Percentiles rank a stretch among this genome's conserved stretches.
Conservation (phyloP, 2,888 invertebrate species). For the Acleris sparsana region DNA sequence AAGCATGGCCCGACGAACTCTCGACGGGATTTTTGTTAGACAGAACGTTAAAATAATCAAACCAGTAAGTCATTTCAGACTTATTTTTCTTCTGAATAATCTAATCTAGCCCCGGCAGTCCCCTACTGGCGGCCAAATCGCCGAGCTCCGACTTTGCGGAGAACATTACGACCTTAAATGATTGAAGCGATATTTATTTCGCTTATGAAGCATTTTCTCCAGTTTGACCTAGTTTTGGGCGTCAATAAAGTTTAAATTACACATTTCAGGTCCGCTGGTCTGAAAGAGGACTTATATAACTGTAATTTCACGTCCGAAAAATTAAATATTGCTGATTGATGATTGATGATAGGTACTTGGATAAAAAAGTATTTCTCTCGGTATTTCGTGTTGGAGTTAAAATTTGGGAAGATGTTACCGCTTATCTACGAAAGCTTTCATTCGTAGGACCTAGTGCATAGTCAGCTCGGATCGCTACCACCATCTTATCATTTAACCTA, state of each 20-base stretch:
- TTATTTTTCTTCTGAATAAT: neutral
- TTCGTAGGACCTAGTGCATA: no score
- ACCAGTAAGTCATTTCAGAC: no score
- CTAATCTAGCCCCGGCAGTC: neutral
- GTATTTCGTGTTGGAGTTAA: no score
- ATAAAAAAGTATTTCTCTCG: no score
- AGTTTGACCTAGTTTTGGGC: slow-evolving; percentile 27
- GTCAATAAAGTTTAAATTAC: slow-evolving; percentile 33
- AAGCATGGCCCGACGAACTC: no score
- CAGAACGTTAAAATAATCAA: no score
- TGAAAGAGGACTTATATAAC: slow-evolving; percentile 9
- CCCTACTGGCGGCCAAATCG: slow-evolving; percentile 12
- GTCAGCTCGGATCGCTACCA: no score
- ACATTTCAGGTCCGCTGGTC: slow-evolving; percentile 17
- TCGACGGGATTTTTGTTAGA: no score
- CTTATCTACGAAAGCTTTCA: no score
- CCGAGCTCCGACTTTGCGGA: slow-evolving; percentile 3
- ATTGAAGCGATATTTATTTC: slow-evolving; percentile 36
- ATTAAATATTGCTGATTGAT: neutral
- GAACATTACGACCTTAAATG: slow-evolving; percentile 29
- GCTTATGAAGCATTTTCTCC: slow-evolving; percentile 33
- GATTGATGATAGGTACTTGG: neutral
- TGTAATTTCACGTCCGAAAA: neutral
- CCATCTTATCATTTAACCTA: no score
- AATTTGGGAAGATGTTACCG: no score